A percentile compares a stretch with the other conserved stretches of the same genome.
Evolutionary conservation across 53 echinoderm and acorn worm genomes (phyloP).

Genomic region (Astropecten irregularis): DNA sequence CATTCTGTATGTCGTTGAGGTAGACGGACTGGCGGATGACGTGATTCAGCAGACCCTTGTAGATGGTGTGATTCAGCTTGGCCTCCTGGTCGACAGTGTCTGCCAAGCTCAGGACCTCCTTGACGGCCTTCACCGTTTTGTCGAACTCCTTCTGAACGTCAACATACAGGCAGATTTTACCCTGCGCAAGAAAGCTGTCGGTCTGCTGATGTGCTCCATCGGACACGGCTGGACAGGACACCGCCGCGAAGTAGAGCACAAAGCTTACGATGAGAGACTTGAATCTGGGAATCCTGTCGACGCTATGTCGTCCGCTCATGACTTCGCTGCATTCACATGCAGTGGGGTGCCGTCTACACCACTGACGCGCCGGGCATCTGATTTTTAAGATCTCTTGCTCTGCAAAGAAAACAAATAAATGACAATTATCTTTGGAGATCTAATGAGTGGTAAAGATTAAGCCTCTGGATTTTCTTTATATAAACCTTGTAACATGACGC

Average conservation of each 20-base stretch:
- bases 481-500: no score
- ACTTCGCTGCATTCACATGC: background rate
- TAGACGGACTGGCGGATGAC: background rate
- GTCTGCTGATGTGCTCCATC: background rate
- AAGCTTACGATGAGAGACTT: no score
- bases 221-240: background rate
- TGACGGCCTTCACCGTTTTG: conserved; percentile 7
- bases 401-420: no score
- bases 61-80: conserved; percentile 32
- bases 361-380: no score
- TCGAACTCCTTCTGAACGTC: conserved; percentile 9
- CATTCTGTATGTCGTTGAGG: background rate
- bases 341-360: no score
- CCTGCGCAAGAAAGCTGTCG: background rate
- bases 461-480: no score
- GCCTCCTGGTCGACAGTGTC: background rate
- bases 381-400: no score
- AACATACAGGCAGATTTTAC: conserved; percentile 1
- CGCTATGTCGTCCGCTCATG: background rate
- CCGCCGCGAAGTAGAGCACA: background rate
- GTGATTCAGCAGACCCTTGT: conserved; percentile 24
- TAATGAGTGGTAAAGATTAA: no score
- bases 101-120: background rate
- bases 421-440: no score
- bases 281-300: conserved; percentile 17